These are phyloP conservation scores for Scolopax bukidnonensis DNA, from an alignment of 2,797 vertebrate genomes.

Conservation along the genomic window DNA sequence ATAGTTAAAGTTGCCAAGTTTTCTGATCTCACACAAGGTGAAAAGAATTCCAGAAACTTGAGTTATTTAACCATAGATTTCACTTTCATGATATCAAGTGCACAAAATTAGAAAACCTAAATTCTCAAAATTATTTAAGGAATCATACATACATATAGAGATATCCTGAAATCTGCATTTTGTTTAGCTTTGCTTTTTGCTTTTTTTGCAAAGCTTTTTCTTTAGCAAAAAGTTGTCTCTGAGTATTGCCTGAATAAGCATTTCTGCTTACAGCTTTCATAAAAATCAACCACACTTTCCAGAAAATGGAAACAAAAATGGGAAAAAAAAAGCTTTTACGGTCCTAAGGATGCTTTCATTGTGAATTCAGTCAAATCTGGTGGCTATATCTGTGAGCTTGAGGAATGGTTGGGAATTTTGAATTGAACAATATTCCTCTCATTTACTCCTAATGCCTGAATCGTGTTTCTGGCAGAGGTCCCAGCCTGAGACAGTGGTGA, in stretches of 20 bases:
- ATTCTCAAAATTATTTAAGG: not conserved
- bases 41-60: not conserved
- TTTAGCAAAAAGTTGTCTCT: too few species aligned
- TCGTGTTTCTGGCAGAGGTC: not conserved
- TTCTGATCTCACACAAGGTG: not conserved
- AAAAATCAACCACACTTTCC: not conserved
- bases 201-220: too few species aligned
- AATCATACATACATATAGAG: not conserved
- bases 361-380: not conserved
- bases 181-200: not conserved
- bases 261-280: not conserved
- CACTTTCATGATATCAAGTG: not conserved
- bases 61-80: not conserved
- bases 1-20: not conserved
- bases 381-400: not conserved
- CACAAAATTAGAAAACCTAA: not conserved
- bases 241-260: not conserved
- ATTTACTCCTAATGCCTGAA: not conserved
- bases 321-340: not conserved
- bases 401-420: not conserved
- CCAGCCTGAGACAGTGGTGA: not conserved
- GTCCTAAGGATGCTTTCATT: not conserved
- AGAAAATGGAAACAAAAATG: not conserved
- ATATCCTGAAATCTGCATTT: not conserved
- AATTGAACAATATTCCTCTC: not conserved